A percentile compares a stretch with the other conserved stretches of the same genome.
These are phyloP conservation scores for Drosophila hamatofila DNA, from an alignment of 2,888 invertebrate genomes.

Conservation along the genomic window DNA sequence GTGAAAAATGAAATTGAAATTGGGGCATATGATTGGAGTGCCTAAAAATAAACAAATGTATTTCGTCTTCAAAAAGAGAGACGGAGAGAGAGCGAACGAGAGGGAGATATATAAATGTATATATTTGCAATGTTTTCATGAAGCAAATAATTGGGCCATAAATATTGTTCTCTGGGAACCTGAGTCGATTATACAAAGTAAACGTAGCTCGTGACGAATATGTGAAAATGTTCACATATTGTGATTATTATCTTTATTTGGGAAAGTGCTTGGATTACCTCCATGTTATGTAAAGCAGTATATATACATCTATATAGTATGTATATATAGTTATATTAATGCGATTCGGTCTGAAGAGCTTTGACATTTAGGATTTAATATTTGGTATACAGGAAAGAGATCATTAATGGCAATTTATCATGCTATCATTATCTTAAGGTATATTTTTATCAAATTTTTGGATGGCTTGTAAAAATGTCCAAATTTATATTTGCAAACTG, in stretches of 20 bases:
- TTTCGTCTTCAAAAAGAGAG: background rate
- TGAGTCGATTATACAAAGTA: conserved; percentile 1
- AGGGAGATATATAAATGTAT: background rate
- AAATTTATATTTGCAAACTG: background rate
- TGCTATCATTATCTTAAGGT: background rate
- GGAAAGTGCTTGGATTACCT: background rate
- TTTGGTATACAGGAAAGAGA: background rate
- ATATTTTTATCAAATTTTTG: too few species aligned
- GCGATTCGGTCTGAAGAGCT: conserved; percentile 4
- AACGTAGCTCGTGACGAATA: conserved; percentile 2
- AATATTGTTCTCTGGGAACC: conserved; percentile 10
- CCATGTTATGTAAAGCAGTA: background rate
- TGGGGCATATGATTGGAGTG: conserved; percentile 7
- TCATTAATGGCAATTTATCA: background rate
- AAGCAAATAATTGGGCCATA: conserved; percentile 8
- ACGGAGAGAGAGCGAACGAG: background rate
- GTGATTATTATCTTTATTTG: background rate
- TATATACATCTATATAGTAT: background rate
- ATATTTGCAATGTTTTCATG: background rate
- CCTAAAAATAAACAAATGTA: conserved; percentile 7
- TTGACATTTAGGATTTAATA: background rate
- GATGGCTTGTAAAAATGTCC: background rate
- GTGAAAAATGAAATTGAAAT: conserved; percentile 1
- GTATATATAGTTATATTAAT: background rate
- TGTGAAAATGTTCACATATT: conserved; percentile 1